A percentile compares a stretch with the other conserved stretches of the same genome.
Conservation (phyloP, 2,113 vertebrate species). For the Corapipo altera region DNA sequence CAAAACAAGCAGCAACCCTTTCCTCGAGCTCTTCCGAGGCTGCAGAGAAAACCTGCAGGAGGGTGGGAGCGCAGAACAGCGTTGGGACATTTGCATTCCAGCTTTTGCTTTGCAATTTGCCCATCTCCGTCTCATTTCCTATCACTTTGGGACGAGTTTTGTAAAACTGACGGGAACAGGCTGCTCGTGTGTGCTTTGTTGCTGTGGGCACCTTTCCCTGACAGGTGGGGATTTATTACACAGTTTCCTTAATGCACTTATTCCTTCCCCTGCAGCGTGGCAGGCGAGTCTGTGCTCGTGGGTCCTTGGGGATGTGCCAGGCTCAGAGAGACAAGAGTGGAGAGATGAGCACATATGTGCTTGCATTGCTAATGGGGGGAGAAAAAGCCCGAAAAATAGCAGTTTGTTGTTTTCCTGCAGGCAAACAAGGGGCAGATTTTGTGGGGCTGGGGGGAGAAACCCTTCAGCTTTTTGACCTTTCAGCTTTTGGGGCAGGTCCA, state of each 20-base stretch:
- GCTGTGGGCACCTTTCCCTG: constrained; percentile 15
- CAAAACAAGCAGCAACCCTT: background rate
- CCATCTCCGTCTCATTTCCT: background rate
- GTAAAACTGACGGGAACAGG: background rate
- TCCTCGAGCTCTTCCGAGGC: background rate
- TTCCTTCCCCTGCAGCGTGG: background rate
- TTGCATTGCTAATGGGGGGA: background rate
- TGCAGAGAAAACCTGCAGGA: background rate
- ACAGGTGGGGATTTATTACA: constrained; percentile 21
- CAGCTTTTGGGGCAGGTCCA: background rate
- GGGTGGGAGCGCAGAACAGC: background rate
- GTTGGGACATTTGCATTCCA: background rate
- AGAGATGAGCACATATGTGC: background rate
- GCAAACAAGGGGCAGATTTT: background rate
- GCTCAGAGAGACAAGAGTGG: background rate
- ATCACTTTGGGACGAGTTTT: background rate
- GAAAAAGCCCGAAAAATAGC: background rate
- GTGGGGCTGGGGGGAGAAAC: background rate
- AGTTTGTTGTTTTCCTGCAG: background rate
- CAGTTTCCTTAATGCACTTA: background rate
- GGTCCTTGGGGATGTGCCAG: background rate
- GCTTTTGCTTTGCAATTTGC: background rate
- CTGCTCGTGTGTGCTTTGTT: background rate
- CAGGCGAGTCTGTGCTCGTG: background rate
- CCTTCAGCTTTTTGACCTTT: background rate